Conservation (phyloP, 2,113 vertebrate genomes). For the Boulengeromyrus knoepffleri region DNA sequence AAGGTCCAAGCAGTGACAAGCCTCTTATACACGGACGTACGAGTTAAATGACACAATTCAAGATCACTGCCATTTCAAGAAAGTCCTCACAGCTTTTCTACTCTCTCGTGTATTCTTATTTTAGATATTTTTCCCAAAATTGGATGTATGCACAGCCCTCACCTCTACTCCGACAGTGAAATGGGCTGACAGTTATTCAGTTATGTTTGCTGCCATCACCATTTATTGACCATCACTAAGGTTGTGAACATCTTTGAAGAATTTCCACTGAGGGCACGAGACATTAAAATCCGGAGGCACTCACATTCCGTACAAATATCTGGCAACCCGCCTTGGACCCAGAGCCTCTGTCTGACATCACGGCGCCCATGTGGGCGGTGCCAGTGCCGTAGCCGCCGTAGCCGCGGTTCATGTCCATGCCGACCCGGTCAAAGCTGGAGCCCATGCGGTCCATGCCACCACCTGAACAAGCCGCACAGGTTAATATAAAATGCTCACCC, state of each 20-base stretch:
- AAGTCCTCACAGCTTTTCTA: neutral
- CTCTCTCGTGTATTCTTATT: neutral
- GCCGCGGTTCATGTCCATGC: conserved; percentile 80
- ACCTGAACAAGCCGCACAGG: conserved; percentile 35
- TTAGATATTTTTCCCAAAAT: neutral
- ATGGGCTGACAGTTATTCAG: neutral
- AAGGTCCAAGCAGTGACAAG: neutral
- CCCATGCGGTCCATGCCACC: conserved; percentile 85
- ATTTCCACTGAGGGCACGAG: neutral
- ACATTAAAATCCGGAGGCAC: conserved; percentile 28
- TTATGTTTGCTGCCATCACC: neutral
- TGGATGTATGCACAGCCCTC: neutral
- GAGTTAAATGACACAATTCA: neutral
- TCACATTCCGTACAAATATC: conserved; percentile 98
- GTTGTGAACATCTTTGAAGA: neutral
- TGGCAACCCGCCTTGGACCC: conserved; percentile 89
- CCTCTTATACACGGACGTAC: neutral
- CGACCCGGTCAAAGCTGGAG: conserved; percentile 80
- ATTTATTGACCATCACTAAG: neutral
- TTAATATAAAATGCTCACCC: neutral
- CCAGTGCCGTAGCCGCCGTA: conserved; percentile 67
- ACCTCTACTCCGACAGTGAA: neutral
- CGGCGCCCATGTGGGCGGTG: conserved; percentile 70
- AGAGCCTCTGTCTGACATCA: conserved; percentile 74
- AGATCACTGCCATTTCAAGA: neutral